Evolutionary conservation across 1,140 invertebrate species (phyloP).

Genomic region (silkworm (Bombyx mori)): DNA sequence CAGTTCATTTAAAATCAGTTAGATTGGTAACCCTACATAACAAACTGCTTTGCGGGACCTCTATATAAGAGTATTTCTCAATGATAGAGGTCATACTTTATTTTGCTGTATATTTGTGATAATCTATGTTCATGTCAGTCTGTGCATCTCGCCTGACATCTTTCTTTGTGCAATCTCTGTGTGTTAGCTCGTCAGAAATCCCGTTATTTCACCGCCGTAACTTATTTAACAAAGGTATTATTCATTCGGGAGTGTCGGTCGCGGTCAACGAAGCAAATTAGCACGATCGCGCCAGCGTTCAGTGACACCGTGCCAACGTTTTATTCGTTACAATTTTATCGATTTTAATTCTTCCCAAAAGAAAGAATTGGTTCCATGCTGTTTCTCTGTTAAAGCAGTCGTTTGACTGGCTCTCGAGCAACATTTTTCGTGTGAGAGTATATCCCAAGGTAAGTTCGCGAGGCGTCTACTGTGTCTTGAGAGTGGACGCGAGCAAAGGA

Average conservation of each 20-base stretch:
- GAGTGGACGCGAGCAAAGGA: slow-evolving; percentile 1
- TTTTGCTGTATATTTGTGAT: too few species aligned
- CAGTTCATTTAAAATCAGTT: too few species aligned
- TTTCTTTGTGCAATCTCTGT: slow-evolving; percentile 63
- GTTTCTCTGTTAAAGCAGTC: slow-evolving; percentile 56
- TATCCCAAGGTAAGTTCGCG: slow-evolving; percentile 48
- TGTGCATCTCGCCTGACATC: slow-evolving; percentile 27
- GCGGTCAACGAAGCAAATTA: slow-evolving; percentile 31
- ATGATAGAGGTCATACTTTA: too few species aligned
- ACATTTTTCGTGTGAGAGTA: slow-evolving; percentile 54
- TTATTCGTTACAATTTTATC: slow-evolving; percentile 2
- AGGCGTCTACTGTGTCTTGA: not conserved
- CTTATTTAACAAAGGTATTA: slow-evolving; percentile 57
- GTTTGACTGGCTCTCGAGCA: slow-evolving; percentile 37
- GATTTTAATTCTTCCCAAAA: too few species aligned
- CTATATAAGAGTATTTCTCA: too few species aligned
- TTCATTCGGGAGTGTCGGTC: slow-evolving; percentile 36
- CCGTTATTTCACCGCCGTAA: slow-evolving; percentile 61
- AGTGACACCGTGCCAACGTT: slow-evolving; percentile 35
- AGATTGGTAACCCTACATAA: too few species aligned
- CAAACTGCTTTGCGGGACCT: too few species aligned
- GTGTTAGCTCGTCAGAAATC: slow-evolving; percentile 53
- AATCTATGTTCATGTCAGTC: too few species aligned
- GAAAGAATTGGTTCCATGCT: slow-evolving; percentile 34
- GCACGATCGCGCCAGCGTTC: slow-evolving; percentile 30